Base-by-base conservation (phyloP, 2,797 vertebrate species). In the Brotula barbata region DNA sequence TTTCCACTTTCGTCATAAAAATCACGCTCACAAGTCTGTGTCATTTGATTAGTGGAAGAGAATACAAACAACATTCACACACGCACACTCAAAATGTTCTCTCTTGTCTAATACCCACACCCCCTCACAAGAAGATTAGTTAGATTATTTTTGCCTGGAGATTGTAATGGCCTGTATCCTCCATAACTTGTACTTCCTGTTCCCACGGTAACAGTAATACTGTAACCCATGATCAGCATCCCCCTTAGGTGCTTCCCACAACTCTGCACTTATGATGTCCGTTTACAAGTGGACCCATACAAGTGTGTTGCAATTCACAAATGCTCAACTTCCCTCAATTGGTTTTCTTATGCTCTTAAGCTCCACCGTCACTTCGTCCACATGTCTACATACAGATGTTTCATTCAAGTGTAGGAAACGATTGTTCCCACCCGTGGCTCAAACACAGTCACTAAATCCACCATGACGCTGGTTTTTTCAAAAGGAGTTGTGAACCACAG, bases 151-250 rank as follows among this genome's bases (percentile, higher is more conserved):
- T 86, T 83, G 77, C 70, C 78, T 73, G 62, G 52, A 79, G 76
- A 75, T 67, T 83, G 70, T 83, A 80, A 66, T 80, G 76, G 67
- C 75, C 67, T 78, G 59, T 78, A 79, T 84, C 71, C 75, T 66
- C 69, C 82, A 88, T 87, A 89, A 86, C 78, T 81, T 63, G 50
- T 43, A 85, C 84, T 88, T 91, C 89, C 90, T 89, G 89, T 91
- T 91, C 89, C 86, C 89, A 91, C 81, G 75, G 74, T 83, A 71
- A 64, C 52, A 64, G 67, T 74, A 64, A 46, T 48, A 73, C 41
- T 77, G 44, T 67, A 81, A 82, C 51, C 67, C 51, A 36, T 55
- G 64, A 73, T 75, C 58, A 44, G 52, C 28, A 19, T 60, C 71
- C 68, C 75, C 75, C 71, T 66, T 68, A 19, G 7, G 66, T 64